These are phyloP conservation scores for Percopsis omiscomaycus DNA, from an alignment of 2,797 vertebrate genomes.

Conservation along the genomic window DNA sequence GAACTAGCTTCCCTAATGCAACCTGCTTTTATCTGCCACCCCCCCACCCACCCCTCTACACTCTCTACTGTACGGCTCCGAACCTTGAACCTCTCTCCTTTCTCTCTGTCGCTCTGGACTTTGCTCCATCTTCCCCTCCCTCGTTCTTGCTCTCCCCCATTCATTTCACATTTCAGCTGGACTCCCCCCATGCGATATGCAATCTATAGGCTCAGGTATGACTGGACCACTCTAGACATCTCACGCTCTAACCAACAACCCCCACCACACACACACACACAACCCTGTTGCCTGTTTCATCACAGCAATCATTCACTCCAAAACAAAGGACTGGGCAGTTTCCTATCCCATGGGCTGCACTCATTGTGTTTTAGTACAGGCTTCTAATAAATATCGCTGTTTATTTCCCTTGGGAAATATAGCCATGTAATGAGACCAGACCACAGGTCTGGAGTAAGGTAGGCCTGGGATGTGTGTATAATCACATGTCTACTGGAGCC, in stretches of 20 bases:
- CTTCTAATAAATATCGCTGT: conserved; percentile 39
- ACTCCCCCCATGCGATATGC: conserved; percentile 92
- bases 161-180: conserved; percentile 81
- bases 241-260: conserved; percentile 1
- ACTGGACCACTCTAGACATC: conserved; percentile 55
- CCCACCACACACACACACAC: background rate
- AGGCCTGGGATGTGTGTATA: conserved; percentile 1
- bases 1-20: conserved; percentile 69
- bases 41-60: conserved; percentile 26
- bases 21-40: conserved; percentile 48
- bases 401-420: conserved; percentile 68
- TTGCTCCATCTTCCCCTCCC: conserved; percentile 57
- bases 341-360: conserved; percentile 60
- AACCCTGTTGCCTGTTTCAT: conserved; percentile 23
- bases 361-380: conserved; percentile 35
- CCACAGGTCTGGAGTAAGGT: background rate
- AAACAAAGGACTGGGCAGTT: conserved; percentile 49
- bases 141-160: conserved; percentile 71
- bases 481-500: conserved; percentile 37
- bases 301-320: conserved; percentile 29
- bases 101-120: conserved; percentile 60
- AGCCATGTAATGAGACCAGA: conserved; percentile 41
- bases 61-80: conserved; percentile 50
- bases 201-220: conserved; percentile 96
- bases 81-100: conserved; percentile 51